Conservation (phyloP, 1,140 invertebrate genomes). For the Akabosia matsudoensis region DNA sequence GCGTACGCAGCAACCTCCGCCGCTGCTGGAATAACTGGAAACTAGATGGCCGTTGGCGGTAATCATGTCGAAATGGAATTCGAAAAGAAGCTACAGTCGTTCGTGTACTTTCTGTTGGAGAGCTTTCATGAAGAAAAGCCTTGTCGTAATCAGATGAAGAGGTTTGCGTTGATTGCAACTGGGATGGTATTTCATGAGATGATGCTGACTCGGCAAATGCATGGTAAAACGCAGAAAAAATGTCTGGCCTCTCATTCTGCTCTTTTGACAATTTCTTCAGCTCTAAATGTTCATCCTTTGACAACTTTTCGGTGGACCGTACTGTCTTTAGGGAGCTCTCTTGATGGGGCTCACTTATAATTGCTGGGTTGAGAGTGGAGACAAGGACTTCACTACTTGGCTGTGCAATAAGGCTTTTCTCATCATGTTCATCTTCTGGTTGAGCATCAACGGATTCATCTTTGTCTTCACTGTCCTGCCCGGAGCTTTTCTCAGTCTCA, state of each 20-base stretch:
- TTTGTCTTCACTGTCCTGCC: background rate
- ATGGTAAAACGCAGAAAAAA: slow-evolving; percentile 45
- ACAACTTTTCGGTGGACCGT: background rate
- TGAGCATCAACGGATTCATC: background rate
- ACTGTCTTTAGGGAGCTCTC: background rate
- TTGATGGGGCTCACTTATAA: background rate
- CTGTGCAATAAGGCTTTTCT: background rate
- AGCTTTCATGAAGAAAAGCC: background rate
- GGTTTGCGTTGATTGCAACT: background rate
- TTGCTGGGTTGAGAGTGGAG: background rate
- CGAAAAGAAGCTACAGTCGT: background rate
- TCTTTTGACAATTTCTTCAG: slow-evolving; percentile 9
- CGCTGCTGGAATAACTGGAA: background rate
- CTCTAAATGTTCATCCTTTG: background rate
- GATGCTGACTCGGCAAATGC: slow-evolving; percentile 31
- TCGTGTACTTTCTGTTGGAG: background rate
- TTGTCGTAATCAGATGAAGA: background rate
- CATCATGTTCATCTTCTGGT: background rate
- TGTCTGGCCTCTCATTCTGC: slow-evolving; percentile 27
- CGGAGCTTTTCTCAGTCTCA: slow-evolving; percentile 8
- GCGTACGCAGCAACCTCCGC: background rate
- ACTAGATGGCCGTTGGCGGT: background rate
- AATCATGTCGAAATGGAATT: background rate
- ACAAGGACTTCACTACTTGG: background rate
- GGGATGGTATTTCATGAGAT: background rate